Evolutionary conservation across 2,113 vertebrate genomes (phyloP).

Genomic region (Oncorhynchus tshawytscha): DNA sequence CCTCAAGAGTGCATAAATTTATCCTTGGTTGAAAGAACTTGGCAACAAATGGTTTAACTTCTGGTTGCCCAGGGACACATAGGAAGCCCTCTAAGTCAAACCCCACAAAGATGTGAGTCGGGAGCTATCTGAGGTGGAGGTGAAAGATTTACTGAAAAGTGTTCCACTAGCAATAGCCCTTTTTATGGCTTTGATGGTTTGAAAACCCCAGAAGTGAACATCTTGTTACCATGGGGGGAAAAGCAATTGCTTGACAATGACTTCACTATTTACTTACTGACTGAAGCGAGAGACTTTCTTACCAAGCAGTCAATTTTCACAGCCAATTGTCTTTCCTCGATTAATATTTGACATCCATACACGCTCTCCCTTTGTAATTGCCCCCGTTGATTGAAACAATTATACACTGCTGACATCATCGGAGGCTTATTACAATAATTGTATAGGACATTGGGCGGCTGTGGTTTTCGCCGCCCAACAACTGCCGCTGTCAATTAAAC

Average conservation of each 20-base stretch:
- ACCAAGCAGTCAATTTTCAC: too few species aligned
- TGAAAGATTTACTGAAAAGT: constrained; percentile 6
- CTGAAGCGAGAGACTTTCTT: too few species aligned
- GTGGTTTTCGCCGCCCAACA: constrained; percentile 23
- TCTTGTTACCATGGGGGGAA: too few species aligned
- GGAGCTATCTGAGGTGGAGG: constrained; percentile 1
- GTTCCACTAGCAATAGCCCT: constrained; percentile 8
- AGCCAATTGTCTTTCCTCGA: constrained; percentile 7
- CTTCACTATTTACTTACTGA: too few species aligned
- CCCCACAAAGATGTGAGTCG: not conserved
- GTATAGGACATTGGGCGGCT: constrained; percentile 19
- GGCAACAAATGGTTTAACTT: not conserved
- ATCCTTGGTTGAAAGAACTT: constrained; percentile 8
- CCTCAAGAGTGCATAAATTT: constrained; percentile 13
- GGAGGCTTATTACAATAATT: constrained; percentile 19
- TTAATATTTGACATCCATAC: constrained; percentile 17
- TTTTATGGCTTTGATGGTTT: constrained; percentile 7
- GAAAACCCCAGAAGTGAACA: constrained; percentile 1
- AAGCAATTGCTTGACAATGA: too few species aligned
- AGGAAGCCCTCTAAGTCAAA: not conserved
- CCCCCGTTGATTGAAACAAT: not conserved
- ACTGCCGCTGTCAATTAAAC: constrained; percentile 36
- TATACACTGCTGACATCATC: not conserved
- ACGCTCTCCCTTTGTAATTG: constrained; percentile 3
- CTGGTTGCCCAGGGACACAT: constrained; percentile 1